Conservation (phyloP, 2,797 vertebrate species). For the Falco cherrug region DNA sequence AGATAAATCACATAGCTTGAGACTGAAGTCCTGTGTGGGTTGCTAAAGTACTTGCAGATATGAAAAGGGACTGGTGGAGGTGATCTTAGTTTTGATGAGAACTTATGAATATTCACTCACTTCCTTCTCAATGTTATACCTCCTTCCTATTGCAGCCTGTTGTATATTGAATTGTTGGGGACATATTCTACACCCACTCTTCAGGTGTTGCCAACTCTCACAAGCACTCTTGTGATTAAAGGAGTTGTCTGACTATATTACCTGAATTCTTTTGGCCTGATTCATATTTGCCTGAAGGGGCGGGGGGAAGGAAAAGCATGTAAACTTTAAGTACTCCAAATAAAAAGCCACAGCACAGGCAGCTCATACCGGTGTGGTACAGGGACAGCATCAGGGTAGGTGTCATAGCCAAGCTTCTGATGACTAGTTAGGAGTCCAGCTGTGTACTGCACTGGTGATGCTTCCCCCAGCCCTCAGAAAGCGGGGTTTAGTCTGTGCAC, state of each 20-base stretch:
- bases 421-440: neutral
- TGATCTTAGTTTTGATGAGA: slow-evolving; percentile 2
- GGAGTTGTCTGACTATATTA: neutral
- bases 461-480: neutral
- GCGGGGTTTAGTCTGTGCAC: neutral
- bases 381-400: neutral
- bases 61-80: neutral
- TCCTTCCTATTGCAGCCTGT: neutral
- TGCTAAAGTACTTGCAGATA: neutral
- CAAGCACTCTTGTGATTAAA: neutral
- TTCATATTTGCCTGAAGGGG: neutral
- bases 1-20: neutral
- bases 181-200: neutral
- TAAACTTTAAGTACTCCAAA: neutral
- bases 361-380: neutral
- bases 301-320: neutral
- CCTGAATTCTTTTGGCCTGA: neutral
- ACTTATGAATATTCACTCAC: neutral
- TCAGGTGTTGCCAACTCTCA: neutral
- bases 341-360: neutral
- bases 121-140: neutral
- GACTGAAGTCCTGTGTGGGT: neutral
- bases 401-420: neutral
- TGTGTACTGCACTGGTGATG: neutral
- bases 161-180: neutral